Evolutionary conservation across 2,888 invertebrate species (phyloP).

Genomic region (Darwinula stevensoni): DNA sequence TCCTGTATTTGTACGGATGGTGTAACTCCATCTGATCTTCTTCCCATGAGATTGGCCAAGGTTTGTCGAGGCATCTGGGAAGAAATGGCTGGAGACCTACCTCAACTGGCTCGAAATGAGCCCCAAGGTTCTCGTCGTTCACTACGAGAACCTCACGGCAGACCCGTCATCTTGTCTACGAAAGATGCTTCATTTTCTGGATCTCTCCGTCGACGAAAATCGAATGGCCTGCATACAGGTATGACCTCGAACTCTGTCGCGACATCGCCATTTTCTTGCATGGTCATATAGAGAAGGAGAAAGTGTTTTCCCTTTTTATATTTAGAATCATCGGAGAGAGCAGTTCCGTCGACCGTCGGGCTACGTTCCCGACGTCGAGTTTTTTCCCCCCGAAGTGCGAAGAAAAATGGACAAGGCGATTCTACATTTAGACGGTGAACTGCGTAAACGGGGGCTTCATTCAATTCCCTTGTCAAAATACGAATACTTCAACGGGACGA

Average conservation of each 20-base stretch:
- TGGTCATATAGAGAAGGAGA: neutral
- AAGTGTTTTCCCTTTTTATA: neutral
- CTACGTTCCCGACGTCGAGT: neutral
- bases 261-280: neutral
- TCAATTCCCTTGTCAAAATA: neutral
- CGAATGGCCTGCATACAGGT: neutral
- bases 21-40: neutral
- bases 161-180: constrained; percentile 10
- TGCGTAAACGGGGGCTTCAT: neutral
- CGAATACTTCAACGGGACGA: neutral
- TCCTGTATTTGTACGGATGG: neutral
- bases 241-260: no score
- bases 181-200: constrained; percentile 4
- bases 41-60: neutral
- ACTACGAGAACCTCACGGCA: constrained; percentile 13
- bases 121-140: constrained; percentile 12
- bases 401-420: constrained; percentile 1
- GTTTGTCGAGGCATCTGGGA: neutral
- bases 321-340: neutral
- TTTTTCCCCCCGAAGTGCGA: neutral
- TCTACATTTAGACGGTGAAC: neutral
- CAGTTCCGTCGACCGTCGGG: neutral
- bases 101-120: constrained; percentile 5
- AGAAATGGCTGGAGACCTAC: constrained; percentile 6
- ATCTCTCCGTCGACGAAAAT: neutral